Evolutionary conservation across 2,797 vertebrate genomes (phyloP).

Genomic region (Potorous gilbertii): DNA sequence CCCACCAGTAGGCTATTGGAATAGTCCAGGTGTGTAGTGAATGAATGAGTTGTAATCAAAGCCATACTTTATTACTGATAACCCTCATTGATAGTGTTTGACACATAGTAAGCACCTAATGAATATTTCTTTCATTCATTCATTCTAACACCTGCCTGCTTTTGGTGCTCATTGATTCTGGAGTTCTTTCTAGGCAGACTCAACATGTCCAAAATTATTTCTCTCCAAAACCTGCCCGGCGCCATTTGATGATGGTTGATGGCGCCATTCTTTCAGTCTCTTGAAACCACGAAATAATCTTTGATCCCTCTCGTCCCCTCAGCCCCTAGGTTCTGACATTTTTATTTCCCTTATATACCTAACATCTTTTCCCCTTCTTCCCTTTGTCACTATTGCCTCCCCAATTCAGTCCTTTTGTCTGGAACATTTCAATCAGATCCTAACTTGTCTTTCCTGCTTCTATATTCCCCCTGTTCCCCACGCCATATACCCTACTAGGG

Average conservation of each 20-base stretch:
- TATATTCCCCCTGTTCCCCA: neutral
- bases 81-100: neutral
- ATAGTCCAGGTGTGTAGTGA: neutral
- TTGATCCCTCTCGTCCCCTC: neutral
- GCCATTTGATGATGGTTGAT: neutral
- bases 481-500: neutral
- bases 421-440: neutral
- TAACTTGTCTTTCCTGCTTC: neutral
- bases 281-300: neutral
- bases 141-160: neutral
- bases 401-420: neutral
- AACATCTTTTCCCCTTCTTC: neutral
- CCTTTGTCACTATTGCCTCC: neutral
- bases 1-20: neutral
- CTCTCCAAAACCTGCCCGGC: neutral
- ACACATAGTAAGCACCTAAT: neutral
- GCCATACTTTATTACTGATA: neutral
- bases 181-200: neutral
- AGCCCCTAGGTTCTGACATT: neutral
- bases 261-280: neutral
- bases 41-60: neutral
- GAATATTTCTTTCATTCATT: neutral
- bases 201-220: neutral
- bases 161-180: neutral
- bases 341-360: neutral